Base-by-base conservation (phyloP, 2,888 invertebrate genomes). In the Ormyrus thymus region DNA sequence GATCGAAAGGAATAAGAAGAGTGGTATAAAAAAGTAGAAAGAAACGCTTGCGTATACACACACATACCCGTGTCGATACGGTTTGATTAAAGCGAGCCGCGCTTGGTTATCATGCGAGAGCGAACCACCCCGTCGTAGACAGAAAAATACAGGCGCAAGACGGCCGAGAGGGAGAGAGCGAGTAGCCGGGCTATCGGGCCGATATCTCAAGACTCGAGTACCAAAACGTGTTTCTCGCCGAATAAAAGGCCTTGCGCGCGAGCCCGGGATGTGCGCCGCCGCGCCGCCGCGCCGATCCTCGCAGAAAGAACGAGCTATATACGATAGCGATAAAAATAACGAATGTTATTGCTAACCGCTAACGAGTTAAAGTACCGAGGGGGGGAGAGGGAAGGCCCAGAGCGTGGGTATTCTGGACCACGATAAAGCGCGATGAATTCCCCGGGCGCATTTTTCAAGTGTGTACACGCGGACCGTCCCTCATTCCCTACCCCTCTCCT, bases 311-410 rank as follows among this genome's bases (percentile, higher is more conserved):
- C 55, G 15, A 5, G 48, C 2, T 56, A 64, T 64, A 70, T 58
- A 81, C 85, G 87, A 87, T 87, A 87, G 51, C 87, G 88, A 88
- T 88, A 88, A 88, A 86, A 88, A 88, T 88, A 88, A 88, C 85
- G 85, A 86, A 88, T 88, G 87, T 87, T 87, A 88, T 88, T 87
- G 88, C 88, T 88, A 88, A 88, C 88, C 86, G 85, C 85, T 87
- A 88, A 88, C 88, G 87, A 88, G 87, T 88, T 84, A 84, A 87
- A 87, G 86, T 82, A 86, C 83, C 62, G 62, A 58, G 48, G 9
- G 69, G 55, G 56, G 48, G 65, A 69, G 68, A 66, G 71, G 50
- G 58, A 73, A 73, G 77, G 46, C 29, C 29, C 29, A 59, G 46
- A 83, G 85, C 85, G 86, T 84, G 86, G 85, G 84, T 86, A 86